Conservation (phyloP, 2,113 vertebrate genomes). For the Cyanoderma ruficeps region DNA sequence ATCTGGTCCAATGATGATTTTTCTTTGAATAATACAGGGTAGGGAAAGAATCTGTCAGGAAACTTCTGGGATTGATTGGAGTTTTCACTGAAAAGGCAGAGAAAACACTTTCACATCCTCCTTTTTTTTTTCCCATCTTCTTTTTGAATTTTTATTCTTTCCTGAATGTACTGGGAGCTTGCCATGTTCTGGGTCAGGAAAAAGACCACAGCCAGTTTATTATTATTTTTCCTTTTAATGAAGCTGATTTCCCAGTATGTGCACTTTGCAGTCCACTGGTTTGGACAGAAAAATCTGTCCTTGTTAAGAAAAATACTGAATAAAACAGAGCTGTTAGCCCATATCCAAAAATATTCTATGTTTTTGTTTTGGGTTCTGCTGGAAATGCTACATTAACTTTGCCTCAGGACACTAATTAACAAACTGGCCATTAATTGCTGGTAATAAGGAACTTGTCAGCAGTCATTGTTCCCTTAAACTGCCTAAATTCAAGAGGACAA, state of each 20-base stretch:
- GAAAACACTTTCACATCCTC: not conserved
- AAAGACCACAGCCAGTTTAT: slow-evolving; percentile 32
- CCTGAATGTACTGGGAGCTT: slow-evolving; percentile 33
- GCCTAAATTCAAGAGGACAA: slow-evolving; percentile 51
- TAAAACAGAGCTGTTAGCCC: slow-evolving; percentile 47
- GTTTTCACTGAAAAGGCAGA: slow-evolving; percentile 9
- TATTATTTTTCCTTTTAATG: slow-evolving; percentile 59
- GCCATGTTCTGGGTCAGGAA: slow-evolving; percentile 50
- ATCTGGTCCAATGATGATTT: not conserved
- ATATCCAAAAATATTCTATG: slow-evolving; percentile 59
- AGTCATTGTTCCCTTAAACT: slow-evolving; percentile 67
- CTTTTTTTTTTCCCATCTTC: not conserved
- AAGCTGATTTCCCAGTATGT: slow-evolving; percentile 42
- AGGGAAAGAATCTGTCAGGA: not conserved
- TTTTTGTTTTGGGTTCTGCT: slow-evolving; percentile 62
- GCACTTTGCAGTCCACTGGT: slow-evolving; percentile 52
- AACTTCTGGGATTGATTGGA: not conserved
- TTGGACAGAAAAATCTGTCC: slow-evolving; percentile 41
- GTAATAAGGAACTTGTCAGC: slow-evolving; percentile 70
- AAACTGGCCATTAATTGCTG: slow-evolving; percentile 72
- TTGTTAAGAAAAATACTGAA: slow-evolving; percentile 59
- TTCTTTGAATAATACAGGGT: not conserved
- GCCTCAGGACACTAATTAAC: slow-evolving; percentile 75
- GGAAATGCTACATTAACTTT: slow-evolving; percentile 66
- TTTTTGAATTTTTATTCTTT: slow-evolving; percentile 1